phyloP scores from a whole-genome alignment of 1,140 invertebrate species.

The Popillia japonica region DNA sequence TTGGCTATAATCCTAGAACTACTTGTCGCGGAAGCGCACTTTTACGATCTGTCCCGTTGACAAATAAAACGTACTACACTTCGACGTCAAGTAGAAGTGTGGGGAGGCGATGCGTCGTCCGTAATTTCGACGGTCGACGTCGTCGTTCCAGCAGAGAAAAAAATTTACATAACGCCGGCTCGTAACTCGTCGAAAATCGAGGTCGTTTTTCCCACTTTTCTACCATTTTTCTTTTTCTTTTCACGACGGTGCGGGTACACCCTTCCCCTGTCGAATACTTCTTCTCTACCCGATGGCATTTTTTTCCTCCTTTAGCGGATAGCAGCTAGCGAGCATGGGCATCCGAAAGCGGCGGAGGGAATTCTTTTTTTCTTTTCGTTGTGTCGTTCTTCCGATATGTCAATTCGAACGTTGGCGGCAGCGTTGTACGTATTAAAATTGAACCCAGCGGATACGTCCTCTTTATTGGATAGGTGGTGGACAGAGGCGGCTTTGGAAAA shows the following conservation, averaged over 20 bases:
- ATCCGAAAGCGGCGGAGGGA: not conserved
- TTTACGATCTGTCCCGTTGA: constrained; percentile 32
- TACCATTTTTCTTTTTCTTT: constrained; percentile 24
- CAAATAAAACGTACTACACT: constrained; percentile 30
- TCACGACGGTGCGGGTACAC: not conserved
- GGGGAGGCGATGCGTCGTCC: not conserved
- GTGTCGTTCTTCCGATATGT: constrained; percentile 18
- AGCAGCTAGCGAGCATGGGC: not conserved
- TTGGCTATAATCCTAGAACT: constrained; percentile 30
- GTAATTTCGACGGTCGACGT: constrained; percentile 19
- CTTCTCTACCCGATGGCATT: not conserved
- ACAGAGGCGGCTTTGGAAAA: not conserved
- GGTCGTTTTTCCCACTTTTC: constrained; percentile 17
- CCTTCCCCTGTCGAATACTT: not conserved
- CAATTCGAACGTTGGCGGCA: constrained; percentile 21
- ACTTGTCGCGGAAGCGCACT: constrained; percentile 30
- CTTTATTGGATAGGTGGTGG: constrained; percentile 5
- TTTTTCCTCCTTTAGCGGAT: not conserved
- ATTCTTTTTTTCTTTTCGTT: not conserved
- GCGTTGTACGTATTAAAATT: constrained; percentile 26
- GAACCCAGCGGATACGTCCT: not conserved
- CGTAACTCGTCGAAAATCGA: constrained; percentile 34
- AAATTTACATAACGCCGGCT: constrained; percentile 33
- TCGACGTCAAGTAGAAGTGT: not conserved
- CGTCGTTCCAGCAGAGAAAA: not conserved